Conservation (phyloP, 2,113 vertebrate species). For the Syngnathoides biaculeatus region DNA sequence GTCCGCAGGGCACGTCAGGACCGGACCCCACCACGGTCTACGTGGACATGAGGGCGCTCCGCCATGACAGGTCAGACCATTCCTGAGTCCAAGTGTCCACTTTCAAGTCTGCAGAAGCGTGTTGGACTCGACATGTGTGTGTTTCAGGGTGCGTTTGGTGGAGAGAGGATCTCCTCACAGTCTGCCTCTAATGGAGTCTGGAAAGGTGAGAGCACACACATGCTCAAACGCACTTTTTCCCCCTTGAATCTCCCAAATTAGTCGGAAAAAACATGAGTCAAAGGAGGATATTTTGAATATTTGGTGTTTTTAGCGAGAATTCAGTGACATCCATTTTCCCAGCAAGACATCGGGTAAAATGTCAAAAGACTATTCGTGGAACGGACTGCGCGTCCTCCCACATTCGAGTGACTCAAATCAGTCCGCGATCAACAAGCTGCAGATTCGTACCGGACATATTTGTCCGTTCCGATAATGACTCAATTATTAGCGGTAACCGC, state of each 20-base stretch:
- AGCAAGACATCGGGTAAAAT: not conserved
- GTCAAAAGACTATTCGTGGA: conserved; percentile 15
- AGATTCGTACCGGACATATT: not conserved
- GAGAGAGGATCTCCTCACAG: conserved; percentile 77
- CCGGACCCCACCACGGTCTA: conserved; percentile 97
- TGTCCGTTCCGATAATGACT: no score
- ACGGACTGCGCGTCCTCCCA: conserved; percentile 33
- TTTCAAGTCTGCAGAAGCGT: not conserved
- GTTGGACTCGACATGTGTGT: not conserved
- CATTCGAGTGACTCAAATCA: conserved; percentile 44
- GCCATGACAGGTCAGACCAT: conserved; percentile 87
- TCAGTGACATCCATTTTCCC: not conserved
- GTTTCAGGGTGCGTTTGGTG: conserved; percentile 71
- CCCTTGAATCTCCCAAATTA: not conserved
- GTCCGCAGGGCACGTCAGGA: conserved; percentile 92
- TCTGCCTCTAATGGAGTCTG: conserved; percentile 75
- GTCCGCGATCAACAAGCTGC: conserved; percentile 6
- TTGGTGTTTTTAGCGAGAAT: not conserved
- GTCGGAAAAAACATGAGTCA: not conserved
- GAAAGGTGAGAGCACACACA: conserved; percentile 66
- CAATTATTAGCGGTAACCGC: conserved; percentile 20
- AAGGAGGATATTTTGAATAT: not conserved
- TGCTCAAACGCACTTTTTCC: not conserved
- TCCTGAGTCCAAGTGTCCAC: not conserved
- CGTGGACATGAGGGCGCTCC: conserved; percentile 96